These are phyloP conservation scores for Stigmatopora argus DNA, from an alignment of 2,113 vertebrate genomes.

Conservation along the genomic window DNA sequence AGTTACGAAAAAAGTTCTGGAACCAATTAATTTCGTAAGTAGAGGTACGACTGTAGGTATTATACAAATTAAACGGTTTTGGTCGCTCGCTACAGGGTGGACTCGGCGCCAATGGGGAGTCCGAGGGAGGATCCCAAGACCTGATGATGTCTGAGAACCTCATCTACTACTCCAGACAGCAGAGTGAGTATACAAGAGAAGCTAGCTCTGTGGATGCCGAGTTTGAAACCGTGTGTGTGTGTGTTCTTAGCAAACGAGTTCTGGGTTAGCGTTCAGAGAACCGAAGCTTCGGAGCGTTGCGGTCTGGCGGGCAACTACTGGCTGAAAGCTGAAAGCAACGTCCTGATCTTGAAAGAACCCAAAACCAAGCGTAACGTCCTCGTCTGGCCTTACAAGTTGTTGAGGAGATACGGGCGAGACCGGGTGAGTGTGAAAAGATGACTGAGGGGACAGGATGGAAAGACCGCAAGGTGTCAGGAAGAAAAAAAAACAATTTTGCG, in stretches of 20 bases:
- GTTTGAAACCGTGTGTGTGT: neutral
- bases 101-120: constrained; percentile 39
- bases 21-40: too few relatives aligned
- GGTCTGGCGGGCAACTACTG: constrained; percentile 77
- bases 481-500: too few relatives aligned
- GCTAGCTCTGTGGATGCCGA: neutral
- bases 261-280: constrained; percentile 86
- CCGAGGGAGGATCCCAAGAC: constrained; percentile 56
- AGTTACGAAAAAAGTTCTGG: too few relatives aligned
- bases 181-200: constrained; percentile 72
- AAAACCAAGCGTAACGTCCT: constrained; percentile 71
- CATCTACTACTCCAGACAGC: constrained; percentile 86
- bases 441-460: too few relatives aligned
- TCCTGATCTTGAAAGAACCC: constrained; percentile 77
- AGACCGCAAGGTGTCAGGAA: too few relatives aligned
- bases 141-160: constrained; percentile 93
- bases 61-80: too few relatives aligned
- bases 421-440: constrained; percentile 68
- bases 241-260: constrained; percentile 76
- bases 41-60: too few relatives aligned
- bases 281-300: constrained; percentile 87
- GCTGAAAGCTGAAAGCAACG: constrained; percentile 79
- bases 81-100: constrained; percentile 53
- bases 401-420: constrained; percentile 90
- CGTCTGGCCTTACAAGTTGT: constrained; percentile 90